These are phyloP conservation scores for Myotis vivesi DNA, from an alignment of 2,797 vertebrate species.

Conservation along the genomic window DNA sequence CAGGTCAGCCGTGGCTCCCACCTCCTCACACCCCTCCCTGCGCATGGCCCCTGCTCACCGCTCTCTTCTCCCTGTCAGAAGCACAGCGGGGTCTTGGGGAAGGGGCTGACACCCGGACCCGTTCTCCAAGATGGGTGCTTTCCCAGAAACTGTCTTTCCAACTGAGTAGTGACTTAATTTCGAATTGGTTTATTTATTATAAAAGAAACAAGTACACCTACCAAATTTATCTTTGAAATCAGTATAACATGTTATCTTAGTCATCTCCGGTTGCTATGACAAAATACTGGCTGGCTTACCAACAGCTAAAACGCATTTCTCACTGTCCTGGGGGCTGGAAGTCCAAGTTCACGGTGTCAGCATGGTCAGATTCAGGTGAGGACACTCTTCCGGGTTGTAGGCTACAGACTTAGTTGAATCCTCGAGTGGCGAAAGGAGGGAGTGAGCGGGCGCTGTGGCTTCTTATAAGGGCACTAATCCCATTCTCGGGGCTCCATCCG, in stretches of 20 bases:
- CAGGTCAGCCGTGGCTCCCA: not conserved
- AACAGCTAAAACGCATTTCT: not conserved
- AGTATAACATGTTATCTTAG: not conserved
- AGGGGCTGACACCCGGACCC: not conserved
- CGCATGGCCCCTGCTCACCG: accelerated
- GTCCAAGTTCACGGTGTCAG: not conserved
- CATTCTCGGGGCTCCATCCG: not conserved
- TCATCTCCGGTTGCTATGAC: not conserved
- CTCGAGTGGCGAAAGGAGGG: not conserved
- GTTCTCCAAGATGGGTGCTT: not conserved
- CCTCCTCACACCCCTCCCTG: not conserved
- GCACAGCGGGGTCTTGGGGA: too few relatives aligned
- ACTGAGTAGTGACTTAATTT: not conserved
- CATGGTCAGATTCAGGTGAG: not conserved
- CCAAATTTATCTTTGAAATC: not conserved
- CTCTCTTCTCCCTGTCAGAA: not conserved
- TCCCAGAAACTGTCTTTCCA: not conserved
- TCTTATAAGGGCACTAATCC: not conserved
- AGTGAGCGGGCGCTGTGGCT: not conserved
- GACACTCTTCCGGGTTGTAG: not conserved
- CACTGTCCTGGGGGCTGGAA: not conserved
- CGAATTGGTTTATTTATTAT: not conserved
- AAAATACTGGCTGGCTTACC: not conserved
- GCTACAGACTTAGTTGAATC: not conserved
- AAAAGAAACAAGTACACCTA: not conserved